Base-by-base conservation (phyloP, 2,797 vertebrate species). In the Bradypodion ventrale region DNA sequence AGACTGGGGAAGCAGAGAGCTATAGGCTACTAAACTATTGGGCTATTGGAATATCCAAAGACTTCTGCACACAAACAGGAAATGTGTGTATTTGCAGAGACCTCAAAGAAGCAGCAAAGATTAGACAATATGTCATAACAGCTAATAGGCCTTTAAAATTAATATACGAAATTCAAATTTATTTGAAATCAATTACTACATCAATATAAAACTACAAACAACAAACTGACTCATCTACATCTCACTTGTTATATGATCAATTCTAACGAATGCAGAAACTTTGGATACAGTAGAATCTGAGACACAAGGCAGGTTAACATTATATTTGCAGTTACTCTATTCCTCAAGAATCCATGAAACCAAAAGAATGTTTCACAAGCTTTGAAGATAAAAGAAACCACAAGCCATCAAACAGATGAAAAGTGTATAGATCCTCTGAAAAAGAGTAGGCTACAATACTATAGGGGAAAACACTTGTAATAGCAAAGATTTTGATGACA, bases 351-450 rank as follows among this genome's bases (percentile, higher is more conserved):
- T 76, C 40, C 62, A 59, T 77, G 29, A 73, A 92, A 90, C 79
- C 85, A 91, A 73, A 87, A 89, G 74, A 92, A 78, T 65, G 86
- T 27, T 87, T 93, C 21, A 68, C 82, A 87, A 91, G 69, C 83
- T 85, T 90, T 84, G 89, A 92, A 91, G 89, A 86, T 91, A 94
- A 91, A 84, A 63, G 87, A 87, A 63, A 87, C 91, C 83, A 87
- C 80, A 92, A 91, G 82, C 75, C 91, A 87, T 82, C 70, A 75
- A 90, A 73, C 59, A 83, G 76, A 92, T 82, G 80, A 78, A 89
- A n/a, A 90, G 91, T 77, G 83, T 84, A 85, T 40, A 80, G 92
- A 78, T 88, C 85, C 49, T 85, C 87, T 87, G 52, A 87, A 81
- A 87, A 89, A 69, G 87, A 65, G 86, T 27, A 81, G n/a, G 70